Evolutionary conservation across 2,113 vertebrate genomes (phyloP), one percentile per base, ranked within the genome.

Genomic region (Ctenodactylus gundi): DNA sequence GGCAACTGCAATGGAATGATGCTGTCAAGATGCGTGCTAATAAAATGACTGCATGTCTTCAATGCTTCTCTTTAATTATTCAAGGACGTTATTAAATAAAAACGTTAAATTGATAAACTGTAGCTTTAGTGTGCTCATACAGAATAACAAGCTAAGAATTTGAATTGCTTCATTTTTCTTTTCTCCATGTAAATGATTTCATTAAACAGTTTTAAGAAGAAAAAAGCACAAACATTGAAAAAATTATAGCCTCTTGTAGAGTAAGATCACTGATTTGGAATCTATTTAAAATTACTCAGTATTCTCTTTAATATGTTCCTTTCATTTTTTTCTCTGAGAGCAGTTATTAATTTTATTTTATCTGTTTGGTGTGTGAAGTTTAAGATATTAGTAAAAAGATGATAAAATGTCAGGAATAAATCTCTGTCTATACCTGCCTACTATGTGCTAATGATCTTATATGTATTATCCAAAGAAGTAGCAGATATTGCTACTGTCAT

Each of bases 41-140:
- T 78, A 80, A 85, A 91, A 64, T 70, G 31, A 36, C 78, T 77
- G 11, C 3, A 46, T 39, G 53, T 51, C 39, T 10, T 91, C 29
- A 77, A 55, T 94, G 78, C 49, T n/a, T 92, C 60, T 55, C n/a
- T 81, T 94, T 91, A 95, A 60, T 86, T 91, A 95, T 87, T 94
- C 51, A 96, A 89, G 31, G 58, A 83, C 82, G 11, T 64, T 41
- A 75, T 83, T 49, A 84, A 94, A 75, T 53, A 75, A 76, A 88
- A 82, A 88, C 80, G 70, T 31, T 91, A 73, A 88, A 85, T 18
- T 72, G 46, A 67, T 41, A 84, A 88, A 60, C 25, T 20, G 72
- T 34, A 85, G 17, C 44, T 46, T 88, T 85, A 64, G 41, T 90
- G 57, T 72, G 84, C n/a, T 72, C 84, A 91, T 34, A 51, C 7